phyloP scores from a whole-genome alignment of 2,113 vertebrate species.

The Gallinago paraguaiae region DNA sequence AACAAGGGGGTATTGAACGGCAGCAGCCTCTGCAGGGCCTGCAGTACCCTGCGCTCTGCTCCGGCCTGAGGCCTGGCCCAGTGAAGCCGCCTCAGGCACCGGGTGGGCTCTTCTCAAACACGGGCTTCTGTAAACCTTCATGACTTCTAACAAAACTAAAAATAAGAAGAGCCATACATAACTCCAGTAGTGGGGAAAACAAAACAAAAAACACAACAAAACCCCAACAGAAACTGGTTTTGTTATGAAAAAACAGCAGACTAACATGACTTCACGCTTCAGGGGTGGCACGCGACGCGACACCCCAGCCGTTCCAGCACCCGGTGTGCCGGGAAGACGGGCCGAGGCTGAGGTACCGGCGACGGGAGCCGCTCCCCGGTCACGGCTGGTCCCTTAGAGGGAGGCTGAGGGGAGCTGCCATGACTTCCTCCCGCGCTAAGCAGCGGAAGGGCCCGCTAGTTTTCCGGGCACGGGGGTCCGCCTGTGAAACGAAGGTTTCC shows the following conservation, averaged over 20 bases:
- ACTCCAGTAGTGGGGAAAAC: background rate
- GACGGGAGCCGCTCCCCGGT: background rate
- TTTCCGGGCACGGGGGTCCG: too few species aligned
- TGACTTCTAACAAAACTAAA: too few species aligned
- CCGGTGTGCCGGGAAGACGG: background rate
- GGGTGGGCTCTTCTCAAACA: background rate
- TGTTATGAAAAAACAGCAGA: too few species aligned
- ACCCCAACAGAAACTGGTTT: fast-evolving
- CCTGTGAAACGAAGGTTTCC: fast-evolving
- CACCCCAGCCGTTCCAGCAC: fast-evolving
- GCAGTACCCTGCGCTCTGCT: fast-evolving
- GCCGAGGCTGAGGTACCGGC: too few species aligned
- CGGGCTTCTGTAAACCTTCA: too few species aligned
- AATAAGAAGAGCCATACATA: fast-evolving
- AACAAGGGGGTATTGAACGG: fast-evolving
- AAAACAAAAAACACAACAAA: too few species aligned
- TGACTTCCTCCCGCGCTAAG: too few species aligned
- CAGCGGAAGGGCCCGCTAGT: fast-evolving
- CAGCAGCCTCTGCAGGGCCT: fast-evolving
- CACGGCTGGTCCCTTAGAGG: background rate
- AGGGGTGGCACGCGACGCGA: fast-evolving
- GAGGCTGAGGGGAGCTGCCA: fast-evolving
- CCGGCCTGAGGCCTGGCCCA: fast-evolving
- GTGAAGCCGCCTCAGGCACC: background rate
- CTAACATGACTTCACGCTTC: background rate